Conservation (phyloP, 2,888 invertebrate genomes). For the Torymus tubicola region DNA sequence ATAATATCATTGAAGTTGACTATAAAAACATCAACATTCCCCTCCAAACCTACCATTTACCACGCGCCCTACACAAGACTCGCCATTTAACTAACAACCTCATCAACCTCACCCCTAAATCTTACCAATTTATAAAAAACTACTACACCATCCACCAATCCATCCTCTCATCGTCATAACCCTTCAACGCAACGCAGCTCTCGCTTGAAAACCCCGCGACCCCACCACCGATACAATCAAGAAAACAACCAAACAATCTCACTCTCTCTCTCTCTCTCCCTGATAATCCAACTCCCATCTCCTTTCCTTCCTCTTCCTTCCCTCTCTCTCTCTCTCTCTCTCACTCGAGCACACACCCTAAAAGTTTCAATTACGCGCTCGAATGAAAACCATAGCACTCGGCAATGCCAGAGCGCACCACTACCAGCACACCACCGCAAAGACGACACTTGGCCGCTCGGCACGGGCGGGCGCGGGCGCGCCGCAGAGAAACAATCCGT, state of each 20-base stretch:
- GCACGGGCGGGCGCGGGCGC: background rate
- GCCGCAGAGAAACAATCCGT: conserved; percentile 31
- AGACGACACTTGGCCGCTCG: conserved; percentile 33
- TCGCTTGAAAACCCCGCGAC: background rate
- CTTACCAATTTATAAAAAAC: too few species aligned
- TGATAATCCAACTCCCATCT: conserved; percentile 6
- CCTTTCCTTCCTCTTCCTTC: too few species aligned
- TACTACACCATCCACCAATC: too few species aligned
- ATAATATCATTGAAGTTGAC: too few species aligned
- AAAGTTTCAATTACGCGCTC: conserved; percentile 55
- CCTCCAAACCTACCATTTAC: too few species aligned
- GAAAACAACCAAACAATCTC: conserved; percentile 7
- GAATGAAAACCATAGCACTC: conserved; percentile 43
- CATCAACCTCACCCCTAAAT: too few species aligned
- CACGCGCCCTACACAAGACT: too few species aligned
- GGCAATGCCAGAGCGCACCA: background rate
- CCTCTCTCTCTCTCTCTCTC: background rate
- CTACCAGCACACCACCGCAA: background rate
- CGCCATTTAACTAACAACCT: too few species aligned
- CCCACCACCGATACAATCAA: conserved; percentile 32
- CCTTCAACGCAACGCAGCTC: too few species aligned
- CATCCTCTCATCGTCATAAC: too few species aligned
- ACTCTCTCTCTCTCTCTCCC: conserved; percentile 1
- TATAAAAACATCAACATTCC: too few species aligned
- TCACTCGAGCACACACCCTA: conserved; percentile 19